Evolutionary conservation across 2,113 vertebrate species (phyloP).

Genomic region (Callithrix jacchus): DNA sequence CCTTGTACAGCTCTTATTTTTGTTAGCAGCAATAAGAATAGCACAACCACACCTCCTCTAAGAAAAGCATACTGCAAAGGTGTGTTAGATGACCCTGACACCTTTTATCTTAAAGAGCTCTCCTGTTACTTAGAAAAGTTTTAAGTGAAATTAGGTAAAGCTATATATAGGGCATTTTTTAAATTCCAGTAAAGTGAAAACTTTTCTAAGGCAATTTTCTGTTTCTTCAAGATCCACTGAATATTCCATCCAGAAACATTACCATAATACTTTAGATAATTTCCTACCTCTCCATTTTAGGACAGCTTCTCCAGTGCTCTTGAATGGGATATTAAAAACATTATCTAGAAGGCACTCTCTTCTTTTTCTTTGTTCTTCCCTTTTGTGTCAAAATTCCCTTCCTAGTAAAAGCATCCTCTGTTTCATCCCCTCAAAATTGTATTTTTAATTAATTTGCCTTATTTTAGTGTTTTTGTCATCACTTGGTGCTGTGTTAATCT

Average conservation of each 20-base stretch:
- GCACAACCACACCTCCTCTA: not conserved
- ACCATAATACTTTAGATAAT: not conserved
- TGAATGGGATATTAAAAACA: not conserved
- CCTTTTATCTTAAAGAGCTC: not conserved
- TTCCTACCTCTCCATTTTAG: not conserved
- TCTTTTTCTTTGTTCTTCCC: not conserved
- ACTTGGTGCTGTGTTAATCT: not conserved
- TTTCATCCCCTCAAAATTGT: not conserved
- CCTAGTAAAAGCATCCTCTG: not conserved
- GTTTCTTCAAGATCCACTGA: not conserved
- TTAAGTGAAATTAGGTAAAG: constrained; percentile 17
- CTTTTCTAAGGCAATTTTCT: not conserved
- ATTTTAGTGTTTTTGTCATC: not conserved
- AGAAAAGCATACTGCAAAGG: not conserved
- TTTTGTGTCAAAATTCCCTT: not conserved
- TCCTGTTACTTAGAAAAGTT: not conserved
- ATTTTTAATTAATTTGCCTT: not conserved
- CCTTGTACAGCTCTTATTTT: not conserved
- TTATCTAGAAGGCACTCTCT: not conserved
- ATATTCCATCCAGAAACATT: not conserved
- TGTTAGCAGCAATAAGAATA: not conserved
- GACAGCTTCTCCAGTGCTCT: not conserved
- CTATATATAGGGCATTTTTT: not conserved
- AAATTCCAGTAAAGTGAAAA: not conserved
- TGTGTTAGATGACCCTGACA: not conserved